phyloP scores from a whole-genome alignment of 2,888 invertebrate species.

The Cryptus armator region DNA sequence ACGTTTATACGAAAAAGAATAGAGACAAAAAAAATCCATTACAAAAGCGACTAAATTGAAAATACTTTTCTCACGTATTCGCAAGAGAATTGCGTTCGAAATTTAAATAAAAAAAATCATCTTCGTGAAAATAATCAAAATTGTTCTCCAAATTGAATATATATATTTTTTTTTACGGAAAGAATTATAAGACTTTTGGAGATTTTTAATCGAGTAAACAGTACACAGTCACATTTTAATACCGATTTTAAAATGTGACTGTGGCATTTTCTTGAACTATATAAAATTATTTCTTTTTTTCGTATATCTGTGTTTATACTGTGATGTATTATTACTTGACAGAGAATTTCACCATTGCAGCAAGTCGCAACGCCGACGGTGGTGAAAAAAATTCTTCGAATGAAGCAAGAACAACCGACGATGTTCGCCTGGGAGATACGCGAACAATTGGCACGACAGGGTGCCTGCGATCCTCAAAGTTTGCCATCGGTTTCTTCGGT shows the following conservation, averaged over 20 bases:
- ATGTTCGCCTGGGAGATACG: conserved; percentile 99
- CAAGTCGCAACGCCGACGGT: conserved; percentile 99
- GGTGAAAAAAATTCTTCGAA: conserved; percentile 96
- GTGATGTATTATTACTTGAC: conserved; percentile 67
- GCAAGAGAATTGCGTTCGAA: background rate
- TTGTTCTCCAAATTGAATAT: too few relatives aligned
- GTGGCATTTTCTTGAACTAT: background rate
- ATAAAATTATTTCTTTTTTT: conserved; percentile 16
- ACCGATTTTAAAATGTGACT: background rate
- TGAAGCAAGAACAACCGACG: conserved; percentile 97
- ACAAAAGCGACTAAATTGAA: background rate
- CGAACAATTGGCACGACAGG: conserved; percentile 94
- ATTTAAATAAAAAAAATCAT: too few relatives aligned
- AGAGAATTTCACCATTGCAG: conserved; percentile 86
- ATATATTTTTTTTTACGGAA: too few relatives aligned
- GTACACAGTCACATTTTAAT: background rate
- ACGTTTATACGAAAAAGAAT: conserved; percentile 17
- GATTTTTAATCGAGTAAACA: too few relatives aligned
- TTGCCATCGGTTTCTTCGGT: conserved; percentile 98
- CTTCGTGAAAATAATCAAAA: too few relatives aligned
- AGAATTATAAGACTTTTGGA: too few relatives aligned
- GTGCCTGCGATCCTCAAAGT: conserved; percentile 95
- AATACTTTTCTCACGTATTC: background rate
- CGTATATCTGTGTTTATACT: conserved; percentile 41
- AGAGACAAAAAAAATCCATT: background rate